These are phyloP conservation scores for Sorex araneus DNA, from an alignment of 2,113 vertebrate genomes.

Conservation along the genomic window DNA sequence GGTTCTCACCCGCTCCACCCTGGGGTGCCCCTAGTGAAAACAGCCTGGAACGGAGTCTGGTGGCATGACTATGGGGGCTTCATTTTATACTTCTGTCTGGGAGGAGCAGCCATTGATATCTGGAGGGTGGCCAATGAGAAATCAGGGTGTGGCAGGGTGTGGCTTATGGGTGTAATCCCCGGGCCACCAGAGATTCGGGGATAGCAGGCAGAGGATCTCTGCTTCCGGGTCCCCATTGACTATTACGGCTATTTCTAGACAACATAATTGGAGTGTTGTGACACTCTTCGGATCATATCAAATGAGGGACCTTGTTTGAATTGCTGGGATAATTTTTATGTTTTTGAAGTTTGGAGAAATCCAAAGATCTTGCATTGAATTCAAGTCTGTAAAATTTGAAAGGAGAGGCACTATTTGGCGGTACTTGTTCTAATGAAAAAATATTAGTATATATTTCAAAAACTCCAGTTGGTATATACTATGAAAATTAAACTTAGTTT, in stretches of 20 bases:
- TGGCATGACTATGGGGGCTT: too few relatives aligned
- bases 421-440: conserved; percentile 7
- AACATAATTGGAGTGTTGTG: not conserved
- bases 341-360: not conserved
- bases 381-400: not conserved
- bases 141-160: too few relatives aligned
- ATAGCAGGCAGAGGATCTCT: too few relatives aligned
- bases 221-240: too few relatives aligned
- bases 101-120: too few relatives aligned
- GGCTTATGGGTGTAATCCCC: too few relatives aligned
- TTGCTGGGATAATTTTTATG: not conserved
- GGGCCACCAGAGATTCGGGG: too few relatives aligned
- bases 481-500: not conserved
- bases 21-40: too few relatives aligned
- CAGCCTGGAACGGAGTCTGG: too few relatives aligned
- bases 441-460: not conserved
- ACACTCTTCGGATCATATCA: not conserved
- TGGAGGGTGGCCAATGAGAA: too few relatives aligned
- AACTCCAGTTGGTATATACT: not conserved
- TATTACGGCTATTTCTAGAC: not conserved
- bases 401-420: not conserved
- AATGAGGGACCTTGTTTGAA: not conserved
- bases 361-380: not conserved
- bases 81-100: too few relatives aligned
- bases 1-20: too few relatives aligned